phyloP scores from a whole-genome alignment of 2,113 vertebrate genomes.

The Hydrochoerus hydrochaeris region DNA sequence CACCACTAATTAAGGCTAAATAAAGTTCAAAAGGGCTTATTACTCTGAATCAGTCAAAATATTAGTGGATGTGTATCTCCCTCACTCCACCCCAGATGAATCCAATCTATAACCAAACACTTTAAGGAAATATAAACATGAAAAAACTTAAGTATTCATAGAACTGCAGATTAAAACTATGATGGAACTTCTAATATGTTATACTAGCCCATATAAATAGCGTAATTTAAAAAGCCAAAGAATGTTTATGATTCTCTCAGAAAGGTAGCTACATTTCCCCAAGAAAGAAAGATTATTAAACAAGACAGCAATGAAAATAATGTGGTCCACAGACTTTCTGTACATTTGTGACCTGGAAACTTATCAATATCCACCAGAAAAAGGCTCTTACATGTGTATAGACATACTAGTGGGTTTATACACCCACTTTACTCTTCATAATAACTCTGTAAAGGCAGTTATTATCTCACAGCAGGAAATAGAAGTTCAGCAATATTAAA shows the following conservation, averaged over 20 bases:
- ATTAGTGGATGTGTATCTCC: background rate
- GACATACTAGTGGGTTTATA: background rate
- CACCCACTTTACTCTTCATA: background rate
- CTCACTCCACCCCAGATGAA: background rate
- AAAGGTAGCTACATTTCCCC: background rate
- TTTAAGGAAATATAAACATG: background rate
- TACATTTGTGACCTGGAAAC: background rate
- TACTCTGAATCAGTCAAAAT: background rate
- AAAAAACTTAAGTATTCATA: slow-evolving; percentile 19
- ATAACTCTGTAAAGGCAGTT: background rate
- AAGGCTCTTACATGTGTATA: background rate
- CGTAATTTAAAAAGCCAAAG: background rate
- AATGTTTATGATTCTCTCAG: background rate
- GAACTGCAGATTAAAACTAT: slow-evolving; percentile 41
- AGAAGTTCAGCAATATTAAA: background rate
- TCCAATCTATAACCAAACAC: background rate
- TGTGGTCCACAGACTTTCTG: background rate
- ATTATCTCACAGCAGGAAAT: background rate
- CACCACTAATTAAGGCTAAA: background rate
- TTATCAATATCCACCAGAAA: background rate
- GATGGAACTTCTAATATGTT: background rate
- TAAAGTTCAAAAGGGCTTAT: background rate
- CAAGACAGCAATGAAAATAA: background rate
- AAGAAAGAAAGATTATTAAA: background rate
- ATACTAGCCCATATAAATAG: background rate